Base-by-base conservation (phyloP, 1,140 invertebrate genomes). In the Ruditapes philippinarum region DNA sequence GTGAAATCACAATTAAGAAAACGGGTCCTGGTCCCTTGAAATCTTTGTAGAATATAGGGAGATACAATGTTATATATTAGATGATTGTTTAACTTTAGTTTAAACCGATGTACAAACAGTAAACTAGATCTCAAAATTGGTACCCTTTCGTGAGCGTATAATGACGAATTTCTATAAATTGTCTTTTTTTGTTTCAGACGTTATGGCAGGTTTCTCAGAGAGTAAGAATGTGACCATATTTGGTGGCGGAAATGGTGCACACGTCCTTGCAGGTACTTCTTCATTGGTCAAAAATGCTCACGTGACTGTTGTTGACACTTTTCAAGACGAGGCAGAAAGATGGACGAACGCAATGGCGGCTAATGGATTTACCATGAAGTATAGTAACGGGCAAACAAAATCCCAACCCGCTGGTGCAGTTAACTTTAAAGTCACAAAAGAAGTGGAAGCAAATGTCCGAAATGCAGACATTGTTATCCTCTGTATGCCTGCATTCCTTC, bases 191-290 rank as follows among this genome's bases (percentile, higher is more conserved):
- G n/a, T 85, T 60, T 60, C 36, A 81, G 51, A n/a, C 7, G 0
- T 40, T 11, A 73, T 73, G 68, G 38, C 80, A 38, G 40, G 60
- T 22, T 62, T 65, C 12, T 22, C 80, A 14, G 40, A 82, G 38
- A 65, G 22, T 1, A 36, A 31, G 33, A 88, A 65, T 17, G 65
- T 91, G 14, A 49, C 89, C 2, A 83, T 93, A 0, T 92, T 90
- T 54, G 93, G 93, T 2, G 93, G 92, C 3, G 92, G 92, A 4
- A 93, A 93, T 82, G 92, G 91, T 17, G 93, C 93, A 14, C 93
- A 94, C 70, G 89, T 89, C 9, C 73, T 92, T 33, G 90, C 92
- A 4, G 93, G 92, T 25, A 87, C 93, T 17, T 89, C 93, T 14
- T 88, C 93, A 19, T 78, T 86, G n/a, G 90, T 90, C 22, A 38